phyloP scores from a whole-genome alignment of 1,140 invertebrate genomes.

The Cataglyphis hispanica region DNA sequence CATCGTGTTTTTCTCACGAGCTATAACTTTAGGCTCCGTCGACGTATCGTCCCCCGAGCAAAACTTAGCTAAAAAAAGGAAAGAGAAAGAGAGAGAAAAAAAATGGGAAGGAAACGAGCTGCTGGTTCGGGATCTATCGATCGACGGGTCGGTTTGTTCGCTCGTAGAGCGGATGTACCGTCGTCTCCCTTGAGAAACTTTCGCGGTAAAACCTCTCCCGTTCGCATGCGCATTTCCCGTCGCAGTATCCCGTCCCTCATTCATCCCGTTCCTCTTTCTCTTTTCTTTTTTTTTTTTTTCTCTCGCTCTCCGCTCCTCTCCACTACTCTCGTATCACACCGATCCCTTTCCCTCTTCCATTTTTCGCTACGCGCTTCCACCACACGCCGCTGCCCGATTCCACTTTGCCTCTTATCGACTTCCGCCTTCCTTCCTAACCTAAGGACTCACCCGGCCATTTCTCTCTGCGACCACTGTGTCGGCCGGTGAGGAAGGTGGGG shows the following conservation, averaged over 20 bases:
- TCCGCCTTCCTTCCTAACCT: constrained; percentile 55
- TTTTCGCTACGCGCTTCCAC: constrained; percentile 40
- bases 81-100: not conserved
- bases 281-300: too few species aligned
- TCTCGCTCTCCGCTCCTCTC: not conserved
- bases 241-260: constrained; percentile 31
- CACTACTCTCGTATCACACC: not conserved
- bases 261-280: constrained; percentile 20
- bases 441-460: constrained; percentile 63
- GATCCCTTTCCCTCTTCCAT: constrained; percentile 1
- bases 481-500: constrained; percentile 18
- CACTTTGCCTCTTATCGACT: constrained; percentile 67
- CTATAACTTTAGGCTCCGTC: constrained; percentile 46
- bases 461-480: constrained; percentile 54
- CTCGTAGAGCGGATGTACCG: constrained; percentile 17
- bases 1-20: constrained; percentile 41
- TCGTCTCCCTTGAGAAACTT: constrained; percentile 52
- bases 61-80: not conserved
- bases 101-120: constrained; percentile 34
- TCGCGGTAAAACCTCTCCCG: constrained; percentile 43
- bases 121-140: constrained; percentile 56
- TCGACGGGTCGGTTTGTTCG: constrained; percentile 37
- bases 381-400: constrained; percentile 56
- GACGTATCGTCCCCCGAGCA: constrained; percentile 19
- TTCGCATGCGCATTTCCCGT: constrained; percentile 51